Percentiles rank a stretch among this genome's conserved stretches.
phyloP scores from a whole-genome alignment of 2,113 vertebrate genomes.

The Peucedramus taeniatus region DNA sequence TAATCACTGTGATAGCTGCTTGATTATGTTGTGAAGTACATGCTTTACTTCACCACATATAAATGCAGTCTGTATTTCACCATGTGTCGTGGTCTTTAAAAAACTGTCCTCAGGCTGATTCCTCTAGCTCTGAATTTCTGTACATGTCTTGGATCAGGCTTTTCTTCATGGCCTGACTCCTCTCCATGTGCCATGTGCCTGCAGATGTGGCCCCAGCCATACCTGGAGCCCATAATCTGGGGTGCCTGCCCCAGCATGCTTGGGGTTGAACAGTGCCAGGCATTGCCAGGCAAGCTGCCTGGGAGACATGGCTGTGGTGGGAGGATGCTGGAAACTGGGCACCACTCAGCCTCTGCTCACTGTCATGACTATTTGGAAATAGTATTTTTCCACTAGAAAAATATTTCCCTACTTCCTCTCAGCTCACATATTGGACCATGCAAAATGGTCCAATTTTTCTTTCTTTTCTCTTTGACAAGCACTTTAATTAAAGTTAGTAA shows the following conservation, averaged over 20 bases:
- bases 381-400: constrained; percentile 15
- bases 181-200: background rate
- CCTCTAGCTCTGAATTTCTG: background rate
- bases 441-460: background rate
- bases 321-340: background rate
- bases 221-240: background rate
- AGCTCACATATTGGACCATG: rapidly evolving
- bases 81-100: background rate
- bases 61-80: background rate
- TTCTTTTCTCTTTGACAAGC: background rate
- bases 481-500: background rate
- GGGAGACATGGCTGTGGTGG: rapidly evolving
- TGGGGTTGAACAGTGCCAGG: background rate
- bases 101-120: background rate
- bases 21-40: background rate
- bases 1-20: background rate
- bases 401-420: background rate
- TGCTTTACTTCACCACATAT: background rate
- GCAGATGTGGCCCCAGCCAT: background rate
- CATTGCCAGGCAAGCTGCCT: background rate
- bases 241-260: background rate
- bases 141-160: background rate
- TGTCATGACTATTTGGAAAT: background rate
- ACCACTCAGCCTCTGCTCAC: background rate
- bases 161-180: background rate